Base-by-base conservation (phyloP, 2,888 invertebrate species). In the Tanypteryx hageni region DNA sequence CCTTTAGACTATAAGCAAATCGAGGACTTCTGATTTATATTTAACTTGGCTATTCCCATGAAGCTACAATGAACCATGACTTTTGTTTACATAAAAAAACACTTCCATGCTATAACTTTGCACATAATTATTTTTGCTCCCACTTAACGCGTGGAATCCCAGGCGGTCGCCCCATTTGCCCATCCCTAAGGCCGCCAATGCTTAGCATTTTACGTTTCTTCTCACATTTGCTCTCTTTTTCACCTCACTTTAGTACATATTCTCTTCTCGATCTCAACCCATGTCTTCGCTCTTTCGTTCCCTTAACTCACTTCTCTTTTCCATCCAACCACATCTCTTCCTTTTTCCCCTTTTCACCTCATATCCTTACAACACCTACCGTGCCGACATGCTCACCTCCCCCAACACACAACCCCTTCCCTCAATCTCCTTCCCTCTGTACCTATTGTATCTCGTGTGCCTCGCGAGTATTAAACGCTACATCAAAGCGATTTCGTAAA, bases 401-500 rank as follows among this genome's bases (percentile, higher is more conserved):
- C 44, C 44, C n/a, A n/a, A n/a, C n/a, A n/a, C n/a, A n/a, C n/a
- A n/a, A n/a, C n/a, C n/a, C 44, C 5, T 5, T 44, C 44, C 44
- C 44, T 44, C 44, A 44, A 44, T 44, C 44, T 76, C 76, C 27
- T 76, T 10, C 76, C 27, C 22, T 68, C 68, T 22, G n/a, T 18
- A n/a, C n/a, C 64, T 3, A 0, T 76, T 1, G 13, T 13, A 27
- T 76, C 68, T 22, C 14, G n/a, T 64, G 11, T n/a, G 11, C 64
- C 16, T 68, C 68, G n/a, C 18, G 22, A 68, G 68, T 22, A 27
- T 76, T 22, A 27, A 76, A 76, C 11, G 22, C 76, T 27, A 76
- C 76, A 76, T 76, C 76, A 76, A 76, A 76, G 76, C 76, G 76
- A 76, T 76, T n/a, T 76, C 76, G n/a, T 27, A 10, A 76, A 76